A percentile compares a stretch with the other conserved stretches of the same genome.
Conservation (phyloP, 2,113 vertebrate species). For the Polypterus senegalus region DNA sequence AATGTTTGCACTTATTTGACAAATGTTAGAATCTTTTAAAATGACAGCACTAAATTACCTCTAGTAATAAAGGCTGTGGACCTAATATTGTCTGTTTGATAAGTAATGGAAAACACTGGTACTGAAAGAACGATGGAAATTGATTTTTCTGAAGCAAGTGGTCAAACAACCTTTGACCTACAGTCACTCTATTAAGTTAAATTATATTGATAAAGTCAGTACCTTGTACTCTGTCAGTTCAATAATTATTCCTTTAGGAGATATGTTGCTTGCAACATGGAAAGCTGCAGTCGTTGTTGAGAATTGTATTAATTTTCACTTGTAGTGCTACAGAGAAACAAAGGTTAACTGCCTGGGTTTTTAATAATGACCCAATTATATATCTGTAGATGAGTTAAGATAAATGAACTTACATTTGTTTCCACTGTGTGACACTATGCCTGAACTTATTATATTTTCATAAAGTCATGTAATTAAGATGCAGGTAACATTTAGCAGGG, state of each 20-base stretch:
- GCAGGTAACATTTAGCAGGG: neutral
- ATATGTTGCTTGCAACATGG: conserved; percentile 25
- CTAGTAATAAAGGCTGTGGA: conserved; percentile 22
- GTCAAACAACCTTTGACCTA: conserved; percentile 28
- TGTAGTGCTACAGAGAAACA: conserved; percentile 32
- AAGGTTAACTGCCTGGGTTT: conserved; percentile 43
- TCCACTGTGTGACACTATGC: conserved; percentile 27
- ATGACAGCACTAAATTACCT: conserved; percentile 40
- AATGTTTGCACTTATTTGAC: conserved; percentile 28
- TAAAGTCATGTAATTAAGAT: conserved; percentile 36
- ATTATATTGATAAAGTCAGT: conserved; percentile 28
- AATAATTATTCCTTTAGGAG: conserved; percentile 42
- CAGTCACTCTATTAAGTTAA: conserved; percentile 32
- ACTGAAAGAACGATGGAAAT: conserved; percentile 28
- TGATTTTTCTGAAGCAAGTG: conserved; percentile 22
- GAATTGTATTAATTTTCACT: conserved; percentile 42
- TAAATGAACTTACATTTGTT: conserved; percentile 19
- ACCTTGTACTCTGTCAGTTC: conserved; percentile 32
- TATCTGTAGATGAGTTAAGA: conserved; percentile 29
- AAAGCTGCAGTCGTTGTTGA: conserved; percentile 21
- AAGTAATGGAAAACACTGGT: conserved; percentile 24
- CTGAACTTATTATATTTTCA: conserved; percentile 16
- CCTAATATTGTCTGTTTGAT: conserved; percentile 20
- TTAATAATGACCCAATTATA: conserved; percentile 46
- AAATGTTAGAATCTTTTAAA: conserved; percentile 45